Base-by-base conservation (phyloP, 2,797 vertebrate genomes). In the Channa striata region DNA sequence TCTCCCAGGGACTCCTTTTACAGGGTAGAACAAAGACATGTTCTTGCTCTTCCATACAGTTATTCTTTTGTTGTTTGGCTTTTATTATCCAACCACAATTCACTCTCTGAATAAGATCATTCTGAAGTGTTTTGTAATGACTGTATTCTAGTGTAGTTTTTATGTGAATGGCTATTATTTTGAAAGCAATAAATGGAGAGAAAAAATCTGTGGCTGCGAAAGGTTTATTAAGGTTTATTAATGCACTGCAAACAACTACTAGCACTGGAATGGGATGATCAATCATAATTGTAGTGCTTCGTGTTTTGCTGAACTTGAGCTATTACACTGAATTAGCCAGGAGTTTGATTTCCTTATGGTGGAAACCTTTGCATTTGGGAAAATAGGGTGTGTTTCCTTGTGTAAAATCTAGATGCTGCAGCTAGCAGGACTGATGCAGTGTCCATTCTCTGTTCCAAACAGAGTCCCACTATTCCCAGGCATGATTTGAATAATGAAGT, bases 151-250 rank as follows among this genome's bases (percentile, higher is more conserved):
- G 86, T 90, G 82, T 90, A 83, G 86, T 89, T 89, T 90, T 87
- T 89, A 88, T 89, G 91, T 93, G 90, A 92, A 85, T 91, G 92
- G 91, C 89, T 93, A 77, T 92, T 88, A 85, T 87, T 92, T 92
- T 87, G 82, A 91, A 85, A 91, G 87, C 91, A 93, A 92, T 93
- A 93, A 93, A 93, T 70, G 72, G 59, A 81, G 70, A 88, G 58
- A 56, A 60, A 75, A 76, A 60, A 68, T 1, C 19, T 14, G 8
- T 43, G 72, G 53, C 47, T 59, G 46, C 40, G 50, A 69, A 71
- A 1, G 25, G 25, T 30, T 30, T 30, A 30, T 30, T 30, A 30
- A 37, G 25, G 21, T 58, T 83, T 77, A 57, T 90, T 86, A 48
- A 43, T 73, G n/a, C 47, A 71, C 56, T 51, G 20, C 57, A 61